Percentiles rank a stretch among this genome's conserved stretches.
phyloP scores from a whole-genome alignment of 2,888 invertebrate genomes.

The Drosophila macrospina region DNA sequence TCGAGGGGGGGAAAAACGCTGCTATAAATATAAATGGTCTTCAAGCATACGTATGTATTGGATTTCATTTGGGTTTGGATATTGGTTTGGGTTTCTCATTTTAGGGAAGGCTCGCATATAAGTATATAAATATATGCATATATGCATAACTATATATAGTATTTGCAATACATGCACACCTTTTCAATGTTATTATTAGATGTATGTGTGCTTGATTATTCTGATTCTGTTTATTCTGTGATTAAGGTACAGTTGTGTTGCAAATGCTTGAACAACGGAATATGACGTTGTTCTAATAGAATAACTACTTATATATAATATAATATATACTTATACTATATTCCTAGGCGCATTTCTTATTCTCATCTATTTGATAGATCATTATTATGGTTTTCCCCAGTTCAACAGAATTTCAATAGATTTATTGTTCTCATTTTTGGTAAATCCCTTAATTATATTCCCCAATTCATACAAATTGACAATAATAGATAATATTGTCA shows the following conservation, averaged over 20 bases:
- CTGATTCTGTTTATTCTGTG: background rate
- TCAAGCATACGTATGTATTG: constrained; percentile 62
- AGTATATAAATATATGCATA: constrained; percentile 8
- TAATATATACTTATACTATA: background rate
- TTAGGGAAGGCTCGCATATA: constrained; percentile 37
- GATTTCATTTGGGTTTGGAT: constrained; percentile 68
- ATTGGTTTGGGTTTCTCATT: constrained; percentile 52
- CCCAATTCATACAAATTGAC: background rate
- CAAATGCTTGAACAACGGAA: background rate
- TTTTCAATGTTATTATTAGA: constrained; percentile 40
- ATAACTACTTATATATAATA: background rate
- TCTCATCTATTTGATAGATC: background rate
- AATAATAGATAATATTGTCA: constrained; percentile 1
- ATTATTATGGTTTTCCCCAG: background rate
- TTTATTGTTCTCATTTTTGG: background rate
- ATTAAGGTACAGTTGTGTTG: constrained; percentile 43
- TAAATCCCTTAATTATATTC: background rate
- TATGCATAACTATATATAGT: constrained; percentile 2
- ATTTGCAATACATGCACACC: constrained; percentile 8
- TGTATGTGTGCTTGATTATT: constrained; percentile 5
- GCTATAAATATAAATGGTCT: constrained; percentile 73
- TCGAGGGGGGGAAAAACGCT: constrained; percentile 34
- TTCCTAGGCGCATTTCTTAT: background rate
- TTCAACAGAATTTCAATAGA: background rate
- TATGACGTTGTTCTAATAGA: background rate